Base-by-base conservation (phyloP, 1,140 invertebrate genomes). In the Parasteatoda tepidariorum region DNA sequence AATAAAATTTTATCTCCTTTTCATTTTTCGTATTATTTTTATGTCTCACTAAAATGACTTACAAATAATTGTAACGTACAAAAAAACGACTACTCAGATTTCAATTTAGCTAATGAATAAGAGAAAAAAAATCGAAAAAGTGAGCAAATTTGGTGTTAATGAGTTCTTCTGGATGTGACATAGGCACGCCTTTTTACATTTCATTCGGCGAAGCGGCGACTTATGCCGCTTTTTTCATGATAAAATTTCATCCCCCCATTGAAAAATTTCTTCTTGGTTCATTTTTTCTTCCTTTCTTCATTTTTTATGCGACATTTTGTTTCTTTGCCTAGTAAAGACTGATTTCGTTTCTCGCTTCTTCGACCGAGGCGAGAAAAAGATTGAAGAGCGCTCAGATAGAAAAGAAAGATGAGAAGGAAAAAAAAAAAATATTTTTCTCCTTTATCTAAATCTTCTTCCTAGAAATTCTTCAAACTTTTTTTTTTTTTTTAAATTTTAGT, bases 371-470 rank as follows among this genome's bases (percentile, higher is more conserved):
- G 73, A 15, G 73, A 75, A 41, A 57, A 75, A 75, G 73, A 75
- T 75, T 61, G 73, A 75, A 62, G 73, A 75, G 73, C 55, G 33
- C 62, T 75, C 73, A 34, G 41, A 62, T 30, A 41, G 57, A 22
- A n/a, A n/a, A n/a, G 57, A 18, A 24, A 22, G 66, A 38, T 41
- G 59, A 55, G 71, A 57, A 9, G 15, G 54, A 73, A 41, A 73
- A 31, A 57, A 55, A n/a, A 22, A 22, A n/a, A 31, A 62, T 62
- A 55, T 61, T 22, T 61, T 57, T 62, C 57, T 62, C 33, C 26
- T 33, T 67, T 22, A 75, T 62, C 48, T 59, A 73, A 73, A 73
- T 73, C 70, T 33, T n/a, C n/a, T n/a, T n/a, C n/a, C n/a, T n/a
- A n/a, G n/a, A n/a, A n/a, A n/a, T n/a, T n/a, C n/a, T n/a, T n/a